These are phyloP conservation scores for Melanotaenia nigrans DNA, from an alignment of 2,797 vertebrate species.

Conservation along the genomic window DNA sequence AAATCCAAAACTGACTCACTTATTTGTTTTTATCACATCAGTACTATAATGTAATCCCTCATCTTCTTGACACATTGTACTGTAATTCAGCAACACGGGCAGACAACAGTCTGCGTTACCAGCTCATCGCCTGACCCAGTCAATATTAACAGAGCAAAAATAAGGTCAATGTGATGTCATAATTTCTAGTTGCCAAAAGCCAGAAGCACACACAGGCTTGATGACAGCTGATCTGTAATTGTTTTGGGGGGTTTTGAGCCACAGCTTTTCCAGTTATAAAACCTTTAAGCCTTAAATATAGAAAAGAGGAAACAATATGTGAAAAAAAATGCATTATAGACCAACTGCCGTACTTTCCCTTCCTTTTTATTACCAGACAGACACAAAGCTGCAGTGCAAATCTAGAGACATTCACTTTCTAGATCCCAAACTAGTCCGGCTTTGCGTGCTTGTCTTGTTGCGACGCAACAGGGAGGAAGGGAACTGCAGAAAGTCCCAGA, in stretches of 20 bases:
- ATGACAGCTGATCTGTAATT: constrained; percentile 11
- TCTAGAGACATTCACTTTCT: constrained; percentile 53
- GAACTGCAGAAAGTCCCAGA: constrained; percentile 46
- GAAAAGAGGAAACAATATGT: not conserved
- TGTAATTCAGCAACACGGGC: constrained; percentile 11
- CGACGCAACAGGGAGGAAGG: not conserved
- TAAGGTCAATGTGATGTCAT: constrained; percentile 36
- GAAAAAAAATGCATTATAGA: constrained; percentile 1
- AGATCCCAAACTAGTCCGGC: constrained; percentile 47
- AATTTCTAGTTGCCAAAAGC: constrained; percentile 14
- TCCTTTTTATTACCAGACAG: constrained; percentile 61
- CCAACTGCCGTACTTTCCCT: constrained; percentile 48
- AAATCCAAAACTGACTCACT: not conserved
- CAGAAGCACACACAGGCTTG: constrained; percentile 3
- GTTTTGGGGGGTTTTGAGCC: constrained; percentile 1
- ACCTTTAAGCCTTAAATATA: not conserved
- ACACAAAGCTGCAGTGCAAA: constrained; percentile 8
- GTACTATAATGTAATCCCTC: constrained; percentile 5
- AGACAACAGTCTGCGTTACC: constrained; percentile 10
- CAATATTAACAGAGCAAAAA: constrained; percentile 45
- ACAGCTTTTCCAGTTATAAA: not conserved
- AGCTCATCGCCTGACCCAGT: constrained; percentile 13
- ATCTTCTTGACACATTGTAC: constrained; percentile 3
- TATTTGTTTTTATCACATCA: constrained; percentile 6
- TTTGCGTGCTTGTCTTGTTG: constrained; percentile 9